phyloP scores from a whole-genome alignment of 1,140 invertebrate species.

The Sycobia sp. region DNA sequence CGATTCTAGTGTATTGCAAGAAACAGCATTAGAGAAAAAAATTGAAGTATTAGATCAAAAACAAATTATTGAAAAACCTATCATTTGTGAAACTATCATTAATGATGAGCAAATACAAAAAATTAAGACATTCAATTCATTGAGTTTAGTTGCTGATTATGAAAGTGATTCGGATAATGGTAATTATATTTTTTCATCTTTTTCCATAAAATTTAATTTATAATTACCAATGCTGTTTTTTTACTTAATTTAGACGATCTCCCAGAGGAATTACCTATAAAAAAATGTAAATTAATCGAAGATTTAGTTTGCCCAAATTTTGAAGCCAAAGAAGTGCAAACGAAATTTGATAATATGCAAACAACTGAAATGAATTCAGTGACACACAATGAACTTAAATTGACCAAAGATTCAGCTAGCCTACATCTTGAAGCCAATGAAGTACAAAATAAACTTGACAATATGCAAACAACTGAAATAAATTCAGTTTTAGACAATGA shows the following conservation, averaged over 20 bases:
- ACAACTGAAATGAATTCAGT: too few species aligned
- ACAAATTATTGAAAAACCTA: not conserved
- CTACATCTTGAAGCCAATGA: not conserved
- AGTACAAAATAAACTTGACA: too few species aligned
- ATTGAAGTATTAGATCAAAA: constrained; percentile 19
- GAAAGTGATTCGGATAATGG: constrained; percentile 46
- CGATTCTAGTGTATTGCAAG: too few species aligned
- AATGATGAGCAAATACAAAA: not conserved
- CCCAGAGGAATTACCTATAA: constrained; percentile 52
- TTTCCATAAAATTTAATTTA: not conserved
- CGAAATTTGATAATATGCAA: too few species aligned
- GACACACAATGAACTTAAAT: constrained; percentile 47
- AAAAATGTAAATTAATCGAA: constrained; percentile 40
- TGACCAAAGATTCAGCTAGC: constrained; percentile 1
- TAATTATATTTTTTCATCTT: constrained; percentile 34
- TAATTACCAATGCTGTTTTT: constrained; percentile 12
- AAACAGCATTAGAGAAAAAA: not conserved
- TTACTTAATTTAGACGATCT: constrained; percentile 44
- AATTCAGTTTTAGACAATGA: too few species aligned
- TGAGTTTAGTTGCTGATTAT: constrained; percentile 52
- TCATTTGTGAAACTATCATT: not conserved
- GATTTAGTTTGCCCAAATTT: not conserved
- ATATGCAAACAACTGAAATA: too few species aligned
- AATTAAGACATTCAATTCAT: not conserved
- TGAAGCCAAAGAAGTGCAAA: not conserved